Evolutionary conservation across 2,888 invertebrate species (phyloP).

Genomic region (Petrophora chlorosata): DNA sequence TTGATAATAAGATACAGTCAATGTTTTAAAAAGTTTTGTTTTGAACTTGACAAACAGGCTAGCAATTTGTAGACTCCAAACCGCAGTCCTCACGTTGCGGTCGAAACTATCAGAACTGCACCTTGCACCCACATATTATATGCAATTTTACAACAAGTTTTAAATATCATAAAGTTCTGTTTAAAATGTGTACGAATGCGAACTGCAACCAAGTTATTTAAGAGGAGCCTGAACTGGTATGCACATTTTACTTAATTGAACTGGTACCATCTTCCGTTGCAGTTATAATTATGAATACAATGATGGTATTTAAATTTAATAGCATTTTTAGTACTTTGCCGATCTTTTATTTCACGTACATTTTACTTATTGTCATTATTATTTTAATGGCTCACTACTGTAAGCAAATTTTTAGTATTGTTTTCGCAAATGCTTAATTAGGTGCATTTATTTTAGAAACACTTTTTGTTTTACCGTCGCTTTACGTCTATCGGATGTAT

Average conservation of each 20-base stretch:
- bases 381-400: conserved; percentile 23
- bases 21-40: too few relatives aligned
- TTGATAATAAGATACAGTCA: too few relatives aligned
- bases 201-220: too few relatives aligned
- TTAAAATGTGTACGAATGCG: too few relatives aligned
- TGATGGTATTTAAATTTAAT: conserved; percentile 6
- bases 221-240: too few relatives aligned
- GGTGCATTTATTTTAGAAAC: conserved; percentile 39
- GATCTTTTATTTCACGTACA: conserved; percentile 15
- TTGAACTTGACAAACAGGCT: too few relatives aligned
- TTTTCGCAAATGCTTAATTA: conserved; percentile 27
- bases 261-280: too few relatives aligned
- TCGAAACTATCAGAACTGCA: conserved; percentile 1
- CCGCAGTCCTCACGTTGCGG: background rate
- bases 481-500: conserved; percentile 50
- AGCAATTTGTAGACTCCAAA: background rate
- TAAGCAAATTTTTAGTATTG: conserved; percentile 33
- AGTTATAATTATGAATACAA: background rate
- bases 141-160: conserved; percentile 4
- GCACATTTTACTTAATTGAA: too few relatives aligned
- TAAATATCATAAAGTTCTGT: too few relatives aligned
- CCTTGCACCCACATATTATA: conserved; percentile 4
- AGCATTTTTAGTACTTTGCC: conserved; percentile 12
- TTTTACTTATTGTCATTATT: conserved; percentile 20
- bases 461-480: conserved; percentile 42